Base-by-base conservation (phyloP, 30 jellyfish, hydroid and myxozoan species). In the Chrysaora quinquecirrha region DNA sequence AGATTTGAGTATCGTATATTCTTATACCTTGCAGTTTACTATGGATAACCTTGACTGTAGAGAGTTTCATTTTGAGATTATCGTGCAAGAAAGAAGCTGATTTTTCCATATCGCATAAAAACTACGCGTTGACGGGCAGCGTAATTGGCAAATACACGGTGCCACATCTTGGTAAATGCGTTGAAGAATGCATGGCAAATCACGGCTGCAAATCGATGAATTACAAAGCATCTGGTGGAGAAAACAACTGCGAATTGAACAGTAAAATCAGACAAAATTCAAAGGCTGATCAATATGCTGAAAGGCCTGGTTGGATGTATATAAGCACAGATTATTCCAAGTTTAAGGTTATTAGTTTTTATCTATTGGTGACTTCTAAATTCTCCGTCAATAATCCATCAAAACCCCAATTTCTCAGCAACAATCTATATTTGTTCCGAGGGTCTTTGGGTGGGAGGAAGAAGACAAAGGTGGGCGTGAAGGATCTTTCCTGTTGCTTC, bases 61-160 rank as follows among this genome's bases (percentile, higher is more conserved):
- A 52, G 12, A 3, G 68, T 25, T 52, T 16, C 29, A 52, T 52
- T 4, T 19, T 52, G 29, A 52, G 68, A 20, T 20, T 52, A 20
- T 20, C 68, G 29, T 52, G 68, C 68, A 52, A 52, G 68, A 52
- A 16, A 16, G 68, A 52, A 52, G 68, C 68, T 19, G 68, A 52
- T 20, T 52, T 52, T 19, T 3, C 25, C 24, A 52, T 52, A 3
- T 2, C 29, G 29, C 4, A 10, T 2, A 3, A 16, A 19, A 52
- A 52, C 25, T 19, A 10, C 25, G 29, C 24, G 6, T 25, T 52
- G 29, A 52, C 68, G 24, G 19, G 19, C 68, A 52, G 29, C 68
- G 29, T 52, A 52, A 52, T 52, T 19, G 68, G 27, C 12, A 16
- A 52, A 9, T 2, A 2, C 9, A 52, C 68, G 7, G 29, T 20